A percentile compares a stretch with the other conserved stretches of the same genome.
phyloP scores from a whole-genome alignment of 2,888 invertebrate species.

The Arge pagana region DNA sequence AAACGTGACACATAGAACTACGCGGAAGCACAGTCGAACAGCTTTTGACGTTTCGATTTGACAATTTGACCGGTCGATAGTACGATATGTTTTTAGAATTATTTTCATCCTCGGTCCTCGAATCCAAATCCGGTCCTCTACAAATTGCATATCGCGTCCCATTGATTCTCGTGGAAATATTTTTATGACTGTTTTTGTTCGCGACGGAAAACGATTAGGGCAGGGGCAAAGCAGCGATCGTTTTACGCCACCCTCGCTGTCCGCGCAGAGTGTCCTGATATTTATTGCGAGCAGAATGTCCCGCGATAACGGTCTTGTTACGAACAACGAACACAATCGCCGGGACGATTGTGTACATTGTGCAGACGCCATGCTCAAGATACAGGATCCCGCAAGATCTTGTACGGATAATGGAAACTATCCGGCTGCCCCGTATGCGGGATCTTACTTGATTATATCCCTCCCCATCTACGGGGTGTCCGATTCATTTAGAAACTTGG shows the following conservation, averaged over 20 bases:
- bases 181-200: no score
- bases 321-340: constrained; percentile 37
- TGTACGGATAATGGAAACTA: constrained; percentile 30
- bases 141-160: no score
- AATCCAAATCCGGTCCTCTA: no score
- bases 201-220: background rate
- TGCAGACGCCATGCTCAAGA: constrained; percentile 23
- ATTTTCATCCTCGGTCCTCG: no score
- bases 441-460: constrained; percentile 12
- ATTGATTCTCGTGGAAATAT: no score
- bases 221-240: constrained; percentile 13
- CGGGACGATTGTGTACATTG: constrained; percentile 30
- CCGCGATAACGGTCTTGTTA: constrained; percentile 45
- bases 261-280: constrained; percentile 5
- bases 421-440: constrained; percentile 13
- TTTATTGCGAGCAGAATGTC: constrained; percentile 17
- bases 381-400: constrained; percentile 37
- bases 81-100: no score
- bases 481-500: background rate
- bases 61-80: no score
- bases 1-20: no score
- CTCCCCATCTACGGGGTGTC: constrained; percentile 12
- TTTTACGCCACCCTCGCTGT: constrained; percentile 14
- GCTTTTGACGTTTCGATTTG: no score
- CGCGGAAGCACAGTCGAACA: no score